phyloP scores from a whole-genome alignment of 1,140 invertebrate species.

The Drosophila grimshawi region DNA sequence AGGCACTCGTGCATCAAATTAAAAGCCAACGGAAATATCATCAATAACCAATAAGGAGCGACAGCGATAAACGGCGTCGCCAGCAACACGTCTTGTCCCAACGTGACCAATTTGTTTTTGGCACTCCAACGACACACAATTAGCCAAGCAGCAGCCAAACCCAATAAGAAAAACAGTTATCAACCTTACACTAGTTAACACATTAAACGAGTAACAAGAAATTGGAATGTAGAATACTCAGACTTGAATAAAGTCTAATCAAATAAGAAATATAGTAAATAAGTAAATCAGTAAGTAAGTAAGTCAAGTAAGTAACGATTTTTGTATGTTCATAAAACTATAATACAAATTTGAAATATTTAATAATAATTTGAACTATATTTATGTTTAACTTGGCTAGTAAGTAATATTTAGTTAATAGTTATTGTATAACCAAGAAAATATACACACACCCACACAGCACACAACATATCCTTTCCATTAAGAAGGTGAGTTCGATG shows the following conservation, averaged over 20 bases:
- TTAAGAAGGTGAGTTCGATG: not conserved
- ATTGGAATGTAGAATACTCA: too few species aligned
- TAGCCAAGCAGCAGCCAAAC: constrained; percentile 16
- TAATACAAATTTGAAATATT: too few species aligned
- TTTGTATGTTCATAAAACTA: too few species aligned
- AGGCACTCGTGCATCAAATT: constrained; percentile 78
- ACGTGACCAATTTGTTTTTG: constrained; percentile 46
- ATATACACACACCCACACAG: not conserved
- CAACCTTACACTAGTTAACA: not conserved
- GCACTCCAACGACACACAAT: constrained; percentile 31
- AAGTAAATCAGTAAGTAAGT: too few species aligned
- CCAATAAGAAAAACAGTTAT: not conserved
- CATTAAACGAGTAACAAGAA: too few species aligned
- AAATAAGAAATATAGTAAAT: too few species aligned
- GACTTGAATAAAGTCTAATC: too few species aligned
- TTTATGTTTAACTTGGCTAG: too few species aligned
- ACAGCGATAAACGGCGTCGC: constrained; percentile 1
- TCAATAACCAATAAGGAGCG: constrained; percentile 59
- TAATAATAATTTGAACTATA: too few species aligned
- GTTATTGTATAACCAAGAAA: too few species aligned
- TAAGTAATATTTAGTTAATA: too few species aligned
- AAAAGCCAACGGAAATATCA: constrained; percentile 66
- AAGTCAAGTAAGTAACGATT: too few species aligned
- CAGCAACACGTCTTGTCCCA: constrained; percentile 31
- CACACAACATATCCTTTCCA: not conserved